Evolutionary conservation across 2,113 vertebrate genomes (phyloP).

Genomic region (Hydrolagus affinis): DNA sequence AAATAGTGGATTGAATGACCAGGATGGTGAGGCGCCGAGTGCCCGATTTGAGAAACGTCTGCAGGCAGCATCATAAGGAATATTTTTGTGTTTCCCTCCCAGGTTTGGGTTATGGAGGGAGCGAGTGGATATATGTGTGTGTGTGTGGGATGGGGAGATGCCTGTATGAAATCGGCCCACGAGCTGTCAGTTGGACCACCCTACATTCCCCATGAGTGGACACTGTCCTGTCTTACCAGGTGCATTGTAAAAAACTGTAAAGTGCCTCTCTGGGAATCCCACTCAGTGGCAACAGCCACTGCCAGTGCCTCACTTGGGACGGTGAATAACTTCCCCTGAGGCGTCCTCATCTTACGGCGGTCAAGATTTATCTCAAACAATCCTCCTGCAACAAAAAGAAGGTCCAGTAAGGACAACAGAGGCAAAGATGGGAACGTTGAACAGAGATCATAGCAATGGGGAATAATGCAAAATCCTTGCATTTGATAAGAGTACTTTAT

Average conservation of each 20-base stretch:
- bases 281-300: constrained; percentile 85
- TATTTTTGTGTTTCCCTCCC: too few species aligned
- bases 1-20: too few species aligned
- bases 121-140: too few species aligned
- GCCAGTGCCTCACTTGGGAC: constrained; percentile 84
- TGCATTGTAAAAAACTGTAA: constrained; percentile 94
- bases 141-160: too few species aligned
- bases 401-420: not conserved
- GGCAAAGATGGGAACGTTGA: too few species aligned
- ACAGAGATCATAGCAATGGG: not conserved
- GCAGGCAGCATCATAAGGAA: too few species aligned
- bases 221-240: constrained; percentile 56
- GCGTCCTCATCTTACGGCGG: constrained; percentile 82
- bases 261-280: constrained; percentile 84
- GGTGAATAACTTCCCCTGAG: constrained; percentile 81
- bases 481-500: not conserved
- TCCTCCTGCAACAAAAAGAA: constrained; percentile 55
- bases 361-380: constrained; percentile 90
- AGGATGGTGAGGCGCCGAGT: too few species aligned
- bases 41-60: too few species aligned
- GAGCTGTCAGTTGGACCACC: not conserved
- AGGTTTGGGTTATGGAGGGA: too few species aligned
- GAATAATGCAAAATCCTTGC: not conserved
- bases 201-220: not conserved
- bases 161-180: not conserved